These are phyloP conservation scores for Harpegnathos saltator DNA, from an alignment of 1,140 invertebrate species.

Conservation along the genomic window DNA sequence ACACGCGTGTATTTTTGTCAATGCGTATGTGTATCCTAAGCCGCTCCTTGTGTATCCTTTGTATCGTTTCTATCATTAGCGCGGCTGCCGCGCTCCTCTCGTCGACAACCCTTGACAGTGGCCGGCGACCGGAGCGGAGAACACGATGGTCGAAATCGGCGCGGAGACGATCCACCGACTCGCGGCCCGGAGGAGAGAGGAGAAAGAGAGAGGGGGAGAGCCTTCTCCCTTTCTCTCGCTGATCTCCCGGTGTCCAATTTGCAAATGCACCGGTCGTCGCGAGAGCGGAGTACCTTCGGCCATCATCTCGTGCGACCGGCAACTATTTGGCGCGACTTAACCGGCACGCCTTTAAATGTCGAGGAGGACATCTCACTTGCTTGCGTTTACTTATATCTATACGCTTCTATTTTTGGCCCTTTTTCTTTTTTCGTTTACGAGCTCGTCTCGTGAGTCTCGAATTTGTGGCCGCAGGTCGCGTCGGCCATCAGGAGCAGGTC, in stretches of 20 bases:
- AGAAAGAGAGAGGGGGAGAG: too few species aligned
- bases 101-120: neutral
- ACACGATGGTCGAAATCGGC: neutral
- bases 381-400: constrained; percentile 31
- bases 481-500: constrained; percentile 40
- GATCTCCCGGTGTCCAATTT: constrained; percentile 14
- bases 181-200: too few species aligned
- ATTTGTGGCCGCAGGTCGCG: constrained; percentile 39
- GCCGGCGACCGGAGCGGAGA: neutral
- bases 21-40: constrained; percentile 27
- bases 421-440: too few species aligned
- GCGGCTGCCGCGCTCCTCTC: constrained; percentile 17
- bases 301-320: neutral
- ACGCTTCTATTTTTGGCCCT: too few species aligned
- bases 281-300: constrained; percentile 12
- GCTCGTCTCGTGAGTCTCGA: constrained; percentile 50
- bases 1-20: constrained; percentile 43
- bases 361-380: constrained; percentile 47
- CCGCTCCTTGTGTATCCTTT: constrained; percentile 31
- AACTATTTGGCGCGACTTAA: too few species aligned
- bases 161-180: constrained; percentile 15
- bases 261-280: constrained; percentile 1
- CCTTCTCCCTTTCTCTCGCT: neutral
- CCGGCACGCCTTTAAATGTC: neutral
- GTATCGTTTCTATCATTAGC: constrained; percentile 42